Evolutionary conservation across 1,140 invertebrate genomes (phyloP).

Genomic region (Listronotus oregonensis): DNA sequence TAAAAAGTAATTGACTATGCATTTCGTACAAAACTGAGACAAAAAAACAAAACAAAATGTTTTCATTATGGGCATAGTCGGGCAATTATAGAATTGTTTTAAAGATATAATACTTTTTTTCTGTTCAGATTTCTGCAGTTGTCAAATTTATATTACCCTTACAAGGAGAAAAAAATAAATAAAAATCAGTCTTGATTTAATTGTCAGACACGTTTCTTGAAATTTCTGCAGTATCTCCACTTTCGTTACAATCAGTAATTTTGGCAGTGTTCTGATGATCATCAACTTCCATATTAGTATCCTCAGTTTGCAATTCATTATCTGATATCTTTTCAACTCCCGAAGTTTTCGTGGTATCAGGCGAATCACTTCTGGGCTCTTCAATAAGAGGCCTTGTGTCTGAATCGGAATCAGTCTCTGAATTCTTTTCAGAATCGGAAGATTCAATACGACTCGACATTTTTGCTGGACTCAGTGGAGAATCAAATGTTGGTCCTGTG

Average conservation of each 20-base stretch:
- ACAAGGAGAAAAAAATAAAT: too few species aligned
- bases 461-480: constrained; percentile 33
- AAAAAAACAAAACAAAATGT: too few species aligned
- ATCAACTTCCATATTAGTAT: constrained; percentile 10
- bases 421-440: constrained; percentile 48
- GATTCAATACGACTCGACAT: constrained; percentile 31
- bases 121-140: too few species aligned
- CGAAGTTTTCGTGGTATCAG: constrained; percentile 15
- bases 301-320: constrained; percentile 7
- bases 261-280: constrained; percentile 2
- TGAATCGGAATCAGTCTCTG: constrained; percentile 40
- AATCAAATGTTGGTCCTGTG: constrained; percentile 67
- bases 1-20: too few species aligned
- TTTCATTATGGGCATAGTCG: too few species aligned
- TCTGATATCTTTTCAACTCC: constrained; percentile 16
- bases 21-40: too few species aligned
- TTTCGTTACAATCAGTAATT: not conserved
- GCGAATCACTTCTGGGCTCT: constrained; percentile 17
- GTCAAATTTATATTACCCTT: too few species aligned
- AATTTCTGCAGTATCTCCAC: constrained; percentile 5
- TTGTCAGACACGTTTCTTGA: constrained; percentile 5
- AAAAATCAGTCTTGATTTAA: constrained; percentile 11
- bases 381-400: constrained; percentile 21
- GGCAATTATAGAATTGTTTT: too few species aligned
- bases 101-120: too few species aligned